Evolutionary conservation across 1,140 invertebrate genomes (phyloP), one percentile per base, ranked within the genome.

Genomic region (Ooceraea biroi): DNA sequence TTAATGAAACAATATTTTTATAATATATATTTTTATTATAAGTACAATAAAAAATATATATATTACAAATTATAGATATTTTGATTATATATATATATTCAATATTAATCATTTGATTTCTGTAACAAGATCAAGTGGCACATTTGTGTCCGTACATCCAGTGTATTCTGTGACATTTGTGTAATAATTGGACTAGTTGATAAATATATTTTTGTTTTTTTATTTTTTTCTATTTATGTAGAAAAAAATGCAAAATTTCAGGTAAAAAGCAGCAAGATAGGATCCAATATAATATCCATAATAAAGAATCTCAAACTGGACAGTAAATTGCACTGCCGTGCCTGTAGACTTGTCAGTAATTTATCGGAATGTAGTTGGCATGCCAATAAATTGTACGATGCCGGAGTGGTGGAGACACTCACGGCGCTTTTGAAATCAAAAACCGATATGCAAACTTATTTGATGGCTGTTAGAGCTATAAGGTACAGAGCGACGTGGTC

Each of bases 281-380:
- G 86, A 14, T 22, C 10, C n/a, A 76, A 90, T 41, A 85, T 91
- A 55, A 60, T 93, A 17, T 89, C 85, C 85, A 91, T 94, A 82
- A 74, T 93, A 73, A 90, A 92, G 12, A 92, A 92, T 82, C 60
- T 91, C 3, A 84, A 90, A 55, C 27, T 85, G 10, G 88, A 78
- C 0, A 80, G 78, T 10, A 90, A 74, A 52, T 57, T 94, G 41
- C 91, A 92, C 10, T 94, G 93, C 68, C 90, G 93, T 30, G 92
- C 91, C n/a, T 94, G 90, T 50, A 89, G 93, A 80, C 68, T 94
- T 1, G 90, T 94, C 27, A 90, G 93, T 44, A 94, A 94, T 85
- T 88, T 94, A 25, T 91, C 91, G 0, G 88, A 92, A 63, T 93
- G 91, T 14, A 86, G 76, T 5, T 89, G 88, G 83, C 89, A 92